A percentile compares a stretch with the other conserved stretches of the same genome.
Conservation (phyloP, 2,113 vertebrate species). For the Corythornis madagascariensis region DNA sequence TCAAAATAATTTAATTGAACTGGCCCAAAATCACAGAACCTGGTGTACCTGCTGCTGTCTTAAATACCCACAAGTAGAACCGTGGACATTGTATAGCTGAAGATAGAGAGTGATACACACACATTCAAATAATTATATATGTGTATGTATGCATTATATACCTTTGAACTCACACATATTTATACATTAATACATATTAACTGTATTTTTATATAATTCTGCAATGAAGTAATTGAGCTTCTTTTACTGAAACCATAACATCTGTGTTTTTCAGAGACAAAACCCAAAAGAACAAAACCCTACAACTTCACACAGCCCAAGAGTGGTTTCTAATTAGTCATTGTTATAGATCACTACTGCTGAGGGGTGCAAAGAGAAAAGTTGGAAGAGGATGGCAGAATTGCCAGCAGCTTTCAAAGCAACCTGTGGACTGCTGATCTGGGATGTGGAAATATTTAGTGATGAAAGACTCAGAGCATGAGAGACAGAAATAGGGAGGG, state of each 20-base stretch:
- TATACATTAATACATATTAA: neutral
- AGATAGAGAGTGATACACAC: neutral
- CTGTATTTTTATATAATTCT: neutral
- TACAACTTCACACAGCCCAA: neutral
- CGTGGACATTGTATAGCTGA: neutral
- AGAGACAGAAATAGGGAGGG: neutral
- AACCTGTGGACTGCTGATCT: neutral
- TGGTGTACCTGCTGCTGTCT: neutral
- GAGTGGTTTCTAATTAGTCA: constrained; percentile 31
- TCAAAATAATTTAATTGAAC: neutral
- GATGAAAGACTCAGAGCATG: neutral
- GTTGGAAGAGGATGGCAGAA: neutral
- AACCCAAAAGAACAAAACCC: neutral
- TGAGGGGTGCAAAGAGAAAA: neutral
- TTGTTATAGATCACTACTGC: neutral
- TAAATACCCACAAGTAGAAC: neutral
- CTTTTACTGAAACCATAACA: neutral
- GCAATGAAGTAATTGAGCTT: neutral
- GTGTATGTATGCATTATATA: neutral
- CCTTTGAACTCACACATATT: neutral
- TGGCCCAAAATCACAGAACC: neutral
- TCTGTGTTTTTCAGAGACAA: neutral
- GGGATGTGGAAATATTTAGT: neutral
- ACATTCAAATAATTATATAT: neutral
- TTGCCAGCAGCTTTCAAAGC: constrained; percentile 15